A percentile compares a stretch with the other conserved stretches of the same genome.
Conservation (phyloP, 2,888 invertebrate species). For the Xestia xanthographa region DNA sequence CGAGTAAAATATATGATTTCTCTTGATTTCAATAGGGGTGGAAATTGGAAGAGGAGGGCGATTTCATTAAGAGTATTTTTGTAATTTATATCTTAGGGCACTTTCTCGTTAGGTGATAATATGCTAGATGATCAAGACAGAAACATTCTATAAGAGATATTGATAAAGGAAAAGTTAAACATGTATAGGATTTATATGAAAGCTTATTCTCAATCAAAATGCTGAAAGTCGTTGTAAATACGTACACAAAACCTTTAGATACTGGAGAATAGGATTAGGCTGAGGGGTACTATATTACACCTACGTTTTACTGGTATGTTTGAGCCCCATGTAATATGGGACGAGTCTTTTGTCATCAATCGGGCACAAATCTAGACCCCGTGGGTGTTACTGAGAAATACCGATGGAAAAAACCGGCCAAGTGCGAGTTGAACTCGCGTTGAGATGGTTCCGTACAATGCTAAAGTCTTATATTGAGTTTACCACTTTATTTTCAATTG, state of each 20-base stretch:
- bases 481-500: no score
- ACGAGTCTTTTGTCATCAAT: neutral
- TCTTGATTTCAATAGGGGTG: conserved; percentile 45
- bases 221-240: no score
- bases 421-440: no score
- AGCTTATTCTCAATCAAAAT: no score
- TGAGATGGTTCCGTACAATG: no score
- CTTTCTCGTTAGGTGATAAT: neutral
- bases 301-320: neutral
- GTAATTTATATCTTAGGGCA: neutral
- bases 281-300: neutral
- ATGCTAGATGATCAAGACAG: neutral
- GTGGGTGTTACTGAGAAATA: neutral
- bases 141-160: no score
- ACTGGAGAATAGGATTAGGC: neutral
- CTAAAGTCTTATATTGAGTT: no score
- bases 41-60: conserved; percentile 22
- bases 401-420: neutral
- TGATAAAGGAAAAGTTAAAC: no score
- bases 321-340: neutral
- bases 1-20: conserved; percentile 65
- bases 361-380: neutral
- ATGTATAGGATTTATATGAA: no score
- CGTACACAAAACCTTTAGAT: neutral
- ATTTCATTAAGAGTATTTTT: neutral